Evolutionary conservation across 1,140 invertebrate species (phyloP), one percentile per base, ranked within the genome.

Genomic region (Polypedilum pembai): DNA sequence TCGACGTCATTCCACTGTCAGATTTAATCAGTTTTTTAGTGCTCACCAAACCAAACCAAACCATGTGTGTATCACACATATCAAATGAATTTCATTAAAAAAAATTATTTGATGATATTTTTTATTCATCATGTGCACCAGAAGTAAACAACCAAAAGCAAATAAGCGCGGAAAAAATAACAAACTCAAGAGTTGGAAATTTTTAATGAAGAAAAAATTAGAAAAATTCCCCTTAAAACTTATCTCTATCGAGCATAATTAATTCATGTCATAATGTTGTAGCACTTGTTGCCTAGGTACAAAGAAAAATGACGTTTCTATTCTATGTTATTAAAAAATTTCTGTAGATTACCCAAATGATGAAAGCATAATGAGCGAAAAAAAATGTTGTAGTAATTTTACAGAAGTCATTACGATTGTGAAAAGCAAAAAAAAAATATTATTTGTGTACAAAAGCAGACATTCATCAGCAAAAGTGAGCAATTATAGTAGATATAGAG

Each of bases 51-150:
- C 2, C 18, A 33, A 33, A 33, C 2, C 24, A 33, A 5, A 33
- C 24, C 24, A 33, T 33, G 24, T 33, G 24, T 33, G 24, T 33
- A 33, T 33, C 65, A 69, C 10, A 69, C 17, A 21, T 69, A 69
- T 69, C 17, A 69, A 69, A 69, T 69, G 65, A 69, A 69, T 69
- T 69, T 56, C 45, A 56, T 56, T 56, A 56, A 56, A 56, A n/a
- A 33, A 12, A 15, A n/a, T 21, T 66, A 17, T 69, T 69, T 18
- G 65, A 20, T 69, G 5, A 18, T 20, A 20, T 7, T 69, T 69
- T 69, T 20, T 69, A 18, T 18, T 18, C 17, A 45, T 45, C 8
- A 15, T 45, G 41, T 33, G 24, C 24, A 33, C 24, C 5, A 33
- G 24, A 3, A 33, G 24, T 33, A 33, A 33, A 33, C 24, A 33